Evolutionary conservation across 2,113 vertebrate genomes (phyloP), one percentile per base, ranked within the genome.

Genomic region (Ammospiza caudacuta): DNA sequence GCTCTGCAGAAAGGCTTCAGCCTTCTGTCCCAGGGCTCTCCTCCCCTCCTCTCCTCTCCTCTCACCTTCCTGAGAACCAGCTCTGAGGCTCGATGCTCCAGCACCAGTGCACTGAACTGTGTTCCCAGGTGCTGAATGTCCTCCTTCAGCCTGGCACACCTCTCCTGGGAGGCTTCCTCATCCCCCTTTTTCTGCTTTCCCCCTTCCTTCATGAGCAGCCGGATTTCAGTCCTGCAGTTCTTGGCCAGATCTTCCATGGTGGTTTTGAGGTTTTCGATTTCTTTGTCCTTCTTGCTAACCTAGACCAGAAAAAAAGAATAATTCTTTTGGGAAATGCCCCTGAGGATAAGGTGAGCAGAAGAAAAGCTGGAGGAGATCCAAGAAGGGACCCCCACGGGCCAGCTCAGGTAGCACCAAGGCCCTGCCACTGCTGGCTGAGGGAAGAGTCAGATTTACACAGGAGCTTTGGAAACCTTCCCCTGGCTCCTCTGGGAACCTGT

Each of bases 51-150:
- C 37, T 37, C 37, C 37, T 37, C 37, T 37, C 37, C 37, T 37
- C 37, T 61, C 92, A 99, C 99, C 98, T 98, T 98, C 62, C 98
- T 97, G 55, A 99, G 97, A 7, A 74, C 75, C 93, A 94, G 94
- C 94, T 99, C 98, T 1, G 59, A 69, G 59, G 98, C 92, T 33
- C 94, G 95, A 89, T 99, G 97, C 91, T 98, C 97, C 57, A 61
- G 16, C 7, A 97, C 88, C n/a, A 98, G 83, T 29, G 41, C 96
- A 44, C 64, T 92, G 84, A 98, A 94, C 78, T 98, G 97, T 7
- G 75, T 63, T n/a, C 15, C 84, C 12, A 98, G 95, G 51, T 63
- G 77, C 77, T 97, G 90, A 12, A 97, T 37, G 6, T 99, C 98
- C 86, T 98, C 92, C 79, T 98, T 96, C 43, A 98, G 86, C 74